These are phyloP conservation scores for Rhodeus uyekii DNA, from an alignment of 2,797 vertebrate species.

Conservation along the genomic window DNA sequence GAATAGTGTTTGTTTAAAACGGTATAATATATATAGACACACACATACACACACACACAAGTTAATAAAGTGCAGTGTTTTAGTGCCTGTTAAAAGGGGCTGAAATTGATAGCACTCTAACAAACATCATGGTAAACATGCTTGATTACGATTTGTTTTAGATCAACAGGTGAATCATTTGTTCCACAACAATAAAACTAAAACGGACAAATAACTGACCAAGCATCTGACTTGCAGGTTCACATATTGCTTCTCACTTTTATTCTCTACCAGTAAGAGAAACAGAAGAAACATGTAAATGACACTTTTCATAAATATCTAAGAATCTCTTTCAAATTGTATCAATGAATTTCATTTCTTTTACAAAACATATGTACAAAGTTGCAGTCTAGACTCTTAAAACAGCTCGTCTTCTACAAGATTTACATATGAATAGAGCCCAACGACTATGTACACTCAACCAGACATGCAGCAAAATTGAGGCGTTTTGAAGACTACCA, in stretches of 20 bases:
- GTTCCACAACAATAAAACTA: background rate
- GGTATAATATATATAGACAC: background rate
- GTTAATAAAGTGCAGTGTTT: background rate
- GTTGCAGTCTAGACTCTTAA: conserved; percentile 60
- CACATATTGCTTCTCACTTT: conserved; percentile 56
- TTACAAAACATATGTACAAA: conserved; percentile 55
- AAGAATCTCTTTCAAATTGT: conserved; percentile 60
- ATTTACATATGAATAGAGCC: conserved; percentile 46
- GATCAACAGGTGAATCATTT: background rate
- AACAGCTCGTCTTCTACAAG: conserved; percentile 42
- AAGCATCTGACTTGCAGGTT: conserved; percentile 11
- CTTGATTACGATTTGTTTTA: background rate
- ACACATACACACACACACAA: too few relatives aligned
- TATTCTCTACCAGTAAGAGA: conserved; percentile 62
- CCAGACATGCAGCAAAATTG: conserved; percentile 5
- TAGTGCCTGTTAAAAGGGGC: background rate
- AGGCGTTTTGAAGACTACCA: background rate
- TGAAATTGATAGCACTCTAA: background rate
- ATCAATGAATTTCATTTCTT: conserved; percentile 52
- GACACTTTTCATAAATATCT: conserved; percentile 64
- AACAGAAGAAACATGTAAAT: conserved; percentile 50
- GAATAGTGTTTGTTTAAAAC: background rate
- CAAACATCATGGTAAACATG: background rate
- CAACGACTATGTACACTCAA: conserved; percentile 34
- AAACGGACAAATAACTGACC: conserved; percentile 22